Evolutionary conservation across 2,797 vertebrate genomes (phyloP).

Genomic region (Nyctibius grandis): DNA sequence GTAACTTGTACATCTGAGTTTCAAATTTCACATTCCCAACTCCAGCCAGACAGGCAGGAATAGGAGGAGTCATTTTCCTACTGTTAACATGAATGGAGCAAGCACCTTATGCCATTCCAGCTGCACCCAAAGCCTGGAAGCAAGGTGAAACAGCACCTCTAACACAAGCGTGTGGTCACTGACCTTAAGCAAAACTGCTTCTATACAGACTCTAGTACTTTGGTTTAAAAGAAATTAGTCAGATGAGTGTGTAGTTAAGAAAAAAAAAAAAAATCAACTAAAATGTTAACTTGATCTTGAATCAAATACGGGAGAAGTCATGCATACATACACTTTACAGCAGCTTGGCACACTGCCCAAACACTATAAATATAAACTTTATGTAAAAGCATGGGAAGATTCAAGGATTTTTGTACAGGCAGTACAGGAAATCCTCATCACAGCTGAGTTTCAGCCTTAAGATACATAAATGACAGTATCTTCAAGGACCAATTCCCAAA

Average conservation of each 20-base stretch:
- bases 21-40: background rate
- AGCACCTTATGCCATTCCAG: fast-evolving
- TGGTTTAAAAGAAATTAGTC: background rate
- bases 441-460: background rate
- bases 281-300: background rate
- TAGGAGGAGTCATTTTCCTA: background rate
- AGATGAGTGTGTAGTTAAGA: background rate
- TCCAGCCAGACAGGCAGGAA: background rate
- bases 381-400: background rate
- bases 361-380: background rate
- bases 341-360: background rate
- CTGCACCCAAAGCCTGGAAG: background rate
- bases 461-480: background rate
- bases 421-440: background rate
- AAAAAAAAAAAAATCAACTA: background rate
- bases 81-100: background rate
- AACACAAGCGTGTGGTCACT: background rate
- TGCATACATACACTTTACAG: background rate
- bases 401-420: background rate
- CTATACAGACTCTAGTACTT: background rate
- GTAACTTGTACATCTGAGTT: background rate
- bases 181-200: background rate
- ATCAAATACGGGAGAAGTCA: background rate
- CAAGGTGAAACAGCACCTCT: background rate
- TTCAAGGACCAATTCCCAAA: background rate